Conservation (phyloP, 1,140 invertebrate species). For the Nilaparvata lugens region DNA sequence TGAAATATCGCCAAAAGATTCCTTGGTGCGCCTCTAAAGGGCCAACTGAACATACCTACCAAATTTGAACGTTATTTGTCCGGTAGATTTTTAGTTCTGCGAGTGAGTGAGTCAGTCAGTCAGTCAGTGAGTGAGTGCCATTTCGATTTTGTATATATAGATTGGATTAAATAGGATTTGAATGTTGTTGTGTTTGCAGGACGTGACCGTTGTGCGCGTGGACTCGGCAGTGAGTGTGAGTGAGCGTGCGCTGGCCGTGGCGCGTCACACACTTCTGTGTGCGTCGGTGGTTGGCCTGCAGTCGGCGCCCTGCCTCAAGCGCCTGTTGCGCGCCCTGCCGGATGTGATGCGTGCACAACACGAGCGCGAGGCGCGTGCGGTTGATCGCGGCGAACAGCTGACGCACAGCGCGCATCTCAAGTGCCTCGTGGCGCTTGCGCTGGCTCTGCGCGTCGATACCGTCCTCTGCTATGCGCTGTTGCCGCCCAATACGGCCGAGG, state of each 20-base stretch:
- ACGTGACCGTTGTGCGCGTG: slow-evolving; percentile 42
- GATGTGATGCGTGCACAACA: slow-evolving; percentile 44
- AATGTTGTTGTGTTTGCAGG: slow-evolving; percentile 29
- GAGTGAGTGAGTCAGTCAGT: too few species aligned
- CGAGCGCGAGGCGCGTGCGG: slow-evolving; percentile 44
- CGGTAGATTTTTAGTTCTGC: too few species aligned
- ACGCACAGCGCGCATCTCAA: slow-evolving; percentile 52
- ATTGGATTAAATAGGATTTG: too few species aligned
- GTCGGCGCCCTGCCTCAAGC: slow-evolving; percentile 45
- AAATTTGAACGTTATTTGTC: too few species aligned
- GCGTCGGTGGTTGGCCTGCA: slow-evolving; percentile 45
- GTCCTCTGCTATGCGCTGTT: slow-evolving; percentile 41
- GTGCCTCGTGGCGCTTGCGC: slow-evolving; percentile 43
- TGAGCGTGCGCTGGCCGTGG: slow-evolving; percentile 40
- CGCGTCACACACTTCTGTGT: slow-evolving; percentile 40
- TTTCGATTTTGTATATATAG: too few species aligned
- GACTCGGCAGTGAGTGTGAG: slow-evolving; percentile 35
- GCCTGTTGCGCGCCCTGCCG: slow-evolving; percentile 37
- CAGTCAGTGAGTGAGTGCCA: too few species aligned
- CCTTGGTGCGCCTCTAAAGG: too few species aligned
- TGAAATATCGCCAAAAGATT: too few species aligned
- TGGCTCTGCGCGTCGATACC: slow-evolving; percentile 45
- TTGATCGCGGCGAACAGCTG: slow-evolving; percentile 49
- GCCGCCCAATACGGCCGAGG: slow-evolving; percentile 36
- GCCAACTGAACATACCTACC: too few species aligned